Evolutionary conservation across 1,140 invertebrate species (phyloP), one percentile per base, ranked within the genome.

Genomic region (Arctopsyche grandis): DNA sequence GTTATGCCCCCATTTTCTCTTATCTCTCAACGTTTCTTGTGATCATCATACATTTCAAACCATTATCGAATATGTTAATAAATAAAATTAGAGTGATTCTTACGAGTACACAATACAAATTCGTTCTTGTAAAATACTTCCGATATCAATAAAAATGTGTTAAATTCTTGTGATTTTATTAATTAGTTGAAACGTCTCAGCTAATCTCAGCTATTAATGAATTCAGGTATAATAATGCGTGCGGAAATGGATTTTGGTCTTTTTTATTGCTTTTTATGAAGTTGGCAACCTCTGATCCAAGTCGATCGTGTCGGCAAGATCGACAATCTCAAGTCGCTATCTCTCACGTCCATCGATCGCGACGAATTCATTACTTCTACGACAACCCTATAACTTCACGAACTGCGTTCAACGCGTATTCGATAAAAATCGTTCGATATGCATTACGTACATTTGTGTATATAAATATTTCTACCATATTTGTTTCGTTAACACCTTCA

Each of bases 351-450:
- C 74, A 76, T 76, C 74, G 56, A 63, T 76, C 38, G 74, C 74
- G 74, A 76, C 74, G 74, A 76, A 76, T 76, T 76, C 74, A 76
- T 76, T 63, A 74, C 71, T 74, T 74, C 71, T 74, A 76, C 74
- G 58, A 63, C 74, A 76, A 46, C 74, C 56, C 26, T 76, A 26
- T 63, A 76, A 66, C 52, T 74, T 56, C 48, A 56, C 43, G 22
- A 74, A 46, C 52, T 58, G 46, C 71, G 71, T 74, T 44, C 71
- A 29, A 74, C 22, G 71, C 48, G 46, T 58, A 48, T 58, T 26
- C 71, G 22, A 74, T 48, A 58, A 71, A 71, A 22, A 38, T 16
- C 10, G 38, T 48, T 69, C 16, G 56, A 60, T 21, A 19, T 60
- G 16, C 56, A 60, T 16, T 7, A 38, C 29, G 7, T 38, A 38